Evolutionary conservation across 1,140 invertebrate genomes (phyloP).

Genomic region (Halictus rubicundus): DNA sequence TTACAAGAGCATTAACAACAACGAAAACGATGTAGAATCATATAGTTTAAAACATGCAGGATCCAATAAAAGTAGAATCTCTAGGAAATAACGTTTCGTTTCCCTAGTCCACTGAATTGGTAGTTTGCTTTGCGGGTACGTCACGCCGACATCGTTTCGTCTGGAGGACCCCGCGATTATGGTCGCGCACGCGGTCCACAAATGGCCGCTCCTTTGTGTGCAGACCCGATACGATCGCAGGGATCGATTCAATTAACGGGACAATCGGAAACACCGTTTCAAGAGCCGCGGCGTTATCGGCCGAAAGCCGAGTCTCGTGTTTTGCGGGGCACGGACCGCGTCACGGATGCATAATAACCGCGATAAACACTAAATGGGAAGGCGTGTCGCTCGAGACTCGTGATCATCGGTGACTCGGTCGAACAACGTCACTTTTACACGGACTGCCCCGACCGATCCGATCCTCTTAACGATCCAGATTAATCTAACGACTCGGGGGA

Average conservation of each 20-base stretch:
- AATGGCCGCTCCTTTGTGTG: conserved; percentile 39
- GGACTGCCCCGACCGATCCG: too few species aligned
- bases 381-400: conserved; percentile 11
- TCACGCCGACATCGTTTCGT: background rate
- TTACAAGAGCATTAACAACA: too few species aligned
- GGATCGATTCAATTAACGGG: conserved; percentile 29
- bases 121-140: too few species aligned
- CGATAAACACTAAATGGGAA: background rate
- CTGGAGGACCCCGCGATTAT: background rate
- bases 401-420: conserved; percentile 6
- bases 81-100: too few species aligned
- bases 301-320: background rate
- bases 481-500: background rate
- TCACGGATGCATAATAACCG: background rate
- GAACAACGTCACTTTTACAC: background rate
- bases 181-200: background rate
- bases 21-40: too few species aligned
- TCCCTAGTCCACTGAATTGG: too few species aligned
- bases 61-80: too few species aligned
- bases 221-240: conserved; percentile 13
- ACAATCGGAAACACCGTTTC: conserved; percentile 6
- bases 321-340: background rate
- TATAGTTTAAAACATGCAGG: too few species aligned
- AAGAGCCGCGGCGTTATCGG: conserved; percentile 21
- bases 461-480: background rate